Percentiles rank a stretch among this genome's conserved stretches.
These are phyloP conservation scores for Chrysotoxum bicinctum DNA, from an alignment of 2,888 invertebrate species.

Conservation along the genomic window DNA sequence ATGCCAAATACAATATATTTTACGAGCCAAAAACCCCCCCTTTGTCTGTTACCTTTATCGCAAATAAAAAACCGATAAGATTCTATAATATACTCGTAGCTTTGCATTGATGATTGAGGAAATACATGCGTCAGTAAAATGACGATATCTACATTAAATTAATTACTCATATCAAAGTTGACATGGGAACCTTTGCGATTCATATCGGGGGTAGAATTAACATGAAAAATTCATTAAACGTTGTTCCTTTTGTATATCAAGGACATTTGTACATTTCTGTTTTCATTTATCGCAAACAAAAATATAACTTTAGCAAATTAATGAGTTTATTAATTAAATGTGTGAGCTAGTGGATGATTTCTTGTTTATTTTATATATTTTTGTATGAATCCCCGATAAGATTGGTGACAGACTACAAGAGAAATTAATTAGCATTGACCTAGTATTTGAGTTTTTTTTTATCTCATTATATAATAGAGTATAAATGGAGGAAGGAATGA, in stretches of 20 bases:
- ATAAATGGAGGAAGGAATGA: background rate
- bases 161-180: background rate
- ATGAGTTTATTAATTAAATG: background rate
- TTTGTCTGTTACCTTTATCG: background rate
- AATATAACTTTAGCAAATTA: background rate
- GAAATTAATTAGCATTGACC: background rate
- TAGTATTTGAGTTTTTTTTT: background rate
- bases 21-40: background rate
- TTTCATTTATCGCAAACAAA: background rate
- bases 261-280: background rate
- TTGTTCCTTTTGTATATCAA: background rate
- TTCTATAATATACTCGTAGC: too few relatives aligned
- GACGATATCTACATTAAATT: conserved; percentile 10
- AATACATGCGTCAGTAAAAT: background rate
- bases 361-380: background rate
- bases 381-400: background rate
- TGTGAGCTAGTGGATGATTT: background rate
- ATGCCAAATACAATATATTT: background rate
- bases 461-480: background rate
- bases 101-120: background rate
- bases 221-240: background rate
- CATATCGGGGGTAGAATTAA: background rate
- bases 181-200: background rate
- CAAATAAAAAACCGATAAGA: background rate
- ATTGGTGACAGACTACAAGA: background rate